Base-by-base conservation (phyloP, 2,888 invertebrate genomes). In the Agonopterix arenella region DNA sequence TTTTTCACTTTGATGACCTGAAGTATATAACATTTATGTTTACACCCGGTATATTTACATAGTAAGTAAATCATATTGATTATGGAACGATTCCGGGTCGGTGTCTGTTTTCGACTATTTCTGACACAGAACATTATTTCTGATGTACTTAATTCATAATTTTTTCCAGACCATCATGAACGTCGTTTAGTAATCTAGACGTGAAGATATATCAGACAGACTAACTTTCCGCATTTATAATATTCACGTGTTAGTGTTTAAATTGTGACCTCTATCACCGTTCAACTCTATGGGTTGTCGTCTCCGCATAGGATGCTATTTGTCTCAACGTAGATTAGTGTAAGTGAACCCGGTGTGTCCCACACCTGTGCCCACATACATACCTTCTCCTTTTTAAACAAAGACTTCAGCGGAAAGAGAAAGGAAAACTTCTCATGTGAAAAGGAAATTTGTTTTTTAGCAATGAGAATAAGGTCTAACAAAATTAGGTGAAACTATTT, bases 271-370 rank as follows among this genome's bases (percentile, higher is more conserved):
- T 13, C 43, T 13, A 43, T 43, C 11, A 2, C 10, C 1, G 1
- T n/a, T 4, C 40, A 13, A 11, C 11, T n/a, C 43, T 43, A 11
- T 43, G 43, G 44, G 1, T 45, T 57, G 66, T 69, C 64, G 63
- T 64, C 52, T 47, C 59, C 57, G 58, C 60, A 65, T 68, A 70
- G 76, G 66, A 66, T 63, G 71, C 74, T 81, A 77, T 81, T 83
- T 83, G 77, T 84, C 79, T 83, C 72, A 64, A 61, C 73, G 70
- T 73, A 79, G 84, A 84, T 85, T 84, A 84, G 77, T 71, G 66
- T 74, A 76, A 80, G 81, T 77, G 75, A 73, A 65, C 61, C 59
- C 53, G 18, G 61, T 64, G 62, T 61, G 59, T 28, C 57, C 56
- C 62, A 64, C 80, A 81, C 79, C 81, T 80, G 81, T 3, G 47